Evolutionary conservation across 2,888 invertebrate species (phyloP), one percentile per base, ranked within the genome.

Genomic region (Cataglyphis altisquamis): DNA sequence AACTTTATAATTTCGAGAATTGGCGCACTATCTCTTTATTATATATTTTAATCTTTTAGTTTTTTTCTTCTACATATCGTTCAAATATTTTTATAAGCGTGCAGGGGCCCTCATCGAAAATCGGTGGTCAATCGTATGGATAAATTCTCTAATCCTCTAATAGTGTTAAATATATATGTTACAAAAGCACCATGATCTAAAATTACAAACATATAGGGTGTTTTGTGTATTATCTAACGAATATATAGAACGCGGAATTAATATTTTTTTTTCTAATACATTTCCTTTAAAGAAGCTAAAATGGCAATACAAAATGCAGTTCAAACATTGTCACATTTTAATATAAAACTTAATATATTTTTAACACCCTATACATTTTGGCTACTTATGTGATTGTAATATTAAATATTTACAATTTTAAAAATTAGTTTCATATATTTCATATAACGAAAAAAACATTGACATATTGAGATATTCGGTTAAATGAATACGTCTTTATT

Each of bases 161-260:
- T 55, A 72, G 74, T 86, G 84, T 86, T 88, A 91, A 87, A 87
- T 87, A 87, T 85, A 74, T 90, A 90, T 92, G 36, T 91, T 92
- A 91, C 89, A 92, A 92, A 92, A 92, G 92, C 92, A 92, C 92
- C 92, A 92, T 89, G 84, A 89, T 86, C 90, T 91, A 92, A 85
- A 77, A 62, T 82, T 88, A 85, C 68, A 88, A 90, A 89, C 85
- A 90, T 87, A 90, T 83, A 89, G 88, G 88, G 85, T 88, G 85
- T 89, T 45, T 60, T 45, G 55, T 66, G 48, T 60, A 8, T 21
- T 68, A 52, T 32, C 52, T 70, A 74, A 55, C 48, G 29, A 55
- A 29, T 45, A 29, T 45, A 39, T 77, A 48, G 39, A 75, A 66
- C 12, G 21, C 12, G 15, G 12, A 68, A 82, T 66, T 55, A 8